These are phyloP conservation scores for Araneus ventricosus DNA, from an alignment of 1,140 invertebrate genomes.

Conservation along the genomic window DNA sequence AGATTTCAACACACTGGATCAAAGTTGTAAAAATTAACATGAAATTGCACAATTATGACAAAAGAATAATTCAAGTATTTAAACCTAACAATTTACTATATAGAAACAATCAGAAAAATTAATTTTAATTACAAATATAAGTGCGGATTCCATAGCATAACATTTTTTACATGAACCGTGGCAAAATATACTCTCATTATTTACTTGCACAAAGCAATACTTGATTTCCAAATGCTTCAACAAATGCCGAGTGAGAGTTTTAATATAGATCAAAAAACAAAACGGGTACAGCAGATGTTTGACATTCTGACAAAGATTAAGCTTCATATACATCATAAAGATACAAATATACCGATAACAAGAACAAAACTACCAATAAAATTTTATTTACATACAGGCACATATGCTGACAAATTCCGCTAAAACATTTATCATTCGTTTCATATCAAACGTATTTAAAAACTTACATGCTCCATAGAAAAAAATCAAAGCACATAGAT, in stretches of 20 bases:
- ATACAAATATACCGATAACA: slow-evolving; percentile 64
- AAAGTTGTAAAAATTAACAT: slow-evolving; percentile 73
- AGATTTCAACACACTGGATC: slow-evolving; percentile 67
- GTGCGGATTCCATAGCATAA: not conserved
- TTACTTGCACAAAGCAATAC: slow-evolving; percentile 13
- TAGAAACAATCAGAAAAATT: slow-evolving; percentile 52
- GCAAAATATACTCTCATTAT: slow-evolving; percentile 67
- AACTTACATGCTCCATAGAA: slow-evolving; percentile 27
- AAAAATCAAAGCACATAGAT: not conserved
- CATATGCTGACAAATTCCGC: slow-evolving; percentile 64
- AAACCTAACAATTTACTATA: slow-evolving; percentile 66
- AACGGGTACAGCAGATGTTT: slow-evolving; percentile 10
- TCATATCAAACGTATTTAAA: slow-evolving; percentile 43
- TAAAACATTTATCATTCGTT: slow-evolving; percentile 52
- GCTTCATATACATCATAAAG: slow-evolving; percentile 50
- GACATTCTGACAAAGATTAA: slow-evolving; percentile 39
- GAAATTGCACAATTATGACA: slow-evolving; percentile 72
- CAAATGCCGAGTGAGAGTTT: slow-evolving; percentile 22
- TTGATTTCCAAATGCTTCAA: not conserved
- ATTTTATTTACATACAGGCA: slow-evolving; percentile 75
- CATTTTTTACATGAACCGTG: slow-evolving; percentile 60
- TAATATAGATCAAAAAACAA: not conserved
- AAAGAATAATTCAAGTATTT: slow-evolving; percentile 38
- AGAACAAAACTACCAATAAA: slow-evolving; percentile 70
- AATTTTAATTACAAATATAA: slow-evolving; percentile 36